phyloP scores from a whole-genome alignment of 2,797 vertebrate species.

The Botia kubotai region DNA sequence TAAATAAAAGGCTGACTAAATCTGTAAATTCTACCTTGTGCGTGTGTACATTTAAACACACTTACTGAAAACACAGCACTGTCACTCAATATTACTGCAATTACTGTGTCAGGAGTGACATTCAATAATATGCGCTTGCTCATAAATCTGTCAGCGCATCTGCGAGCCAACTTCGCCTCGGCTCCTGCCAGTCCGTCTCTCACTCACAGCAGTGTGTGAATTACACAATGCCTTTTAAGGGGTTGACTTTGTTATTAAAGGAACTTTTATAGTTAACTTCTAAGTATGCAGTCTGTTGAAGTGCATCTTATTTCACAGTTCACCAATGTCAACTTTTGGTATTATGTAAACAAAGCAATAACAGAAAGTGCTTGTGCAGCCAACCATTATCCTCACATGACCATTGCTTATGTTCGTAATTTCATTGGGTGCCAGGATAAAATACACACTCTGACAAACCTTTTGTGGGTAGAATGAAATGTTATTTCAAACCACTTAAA shows the following conservation, averaged over 20 bases:
- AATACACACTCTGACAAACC: no score
- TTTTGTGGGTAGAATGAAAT: no score
- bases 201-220: slow-evolving; percentile 3
- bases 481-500: no score
- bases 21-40: slow-evolving; percentile 24
- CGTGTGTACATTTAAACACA: slow-evolving; percentile 3
- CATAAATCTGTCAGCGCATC: slow-evolving; percentile 31
- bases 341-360: neutral
- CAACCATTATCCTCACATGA: no score
- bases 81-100: slow-evolving; percentile 31
- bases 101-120: slow-evolving; percentile 12
- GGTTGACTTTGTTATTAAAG: neutral
- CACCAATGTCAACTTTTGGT: neutral
- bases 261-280: neutral
- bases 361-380: neutral
- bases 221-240: neutral
- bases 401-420: no score
- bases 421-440: no score
- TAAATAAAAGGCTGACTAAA: slow-evolving; percentile 36
- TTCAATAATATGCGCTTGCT: neutral
- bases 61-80: slow-evolving; percentile 25
- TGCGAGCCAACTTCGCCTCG: neutral
- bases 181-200: slow-evolving; percentile 12
- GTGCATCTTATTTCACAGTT: neutral
- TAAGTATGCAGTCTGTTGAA: neutral